These are phyloP conservation scores for Drosophila pandora DNA, from an alignment of 1,140 invertebrate species.

Conservation along the genomic window DNA sequence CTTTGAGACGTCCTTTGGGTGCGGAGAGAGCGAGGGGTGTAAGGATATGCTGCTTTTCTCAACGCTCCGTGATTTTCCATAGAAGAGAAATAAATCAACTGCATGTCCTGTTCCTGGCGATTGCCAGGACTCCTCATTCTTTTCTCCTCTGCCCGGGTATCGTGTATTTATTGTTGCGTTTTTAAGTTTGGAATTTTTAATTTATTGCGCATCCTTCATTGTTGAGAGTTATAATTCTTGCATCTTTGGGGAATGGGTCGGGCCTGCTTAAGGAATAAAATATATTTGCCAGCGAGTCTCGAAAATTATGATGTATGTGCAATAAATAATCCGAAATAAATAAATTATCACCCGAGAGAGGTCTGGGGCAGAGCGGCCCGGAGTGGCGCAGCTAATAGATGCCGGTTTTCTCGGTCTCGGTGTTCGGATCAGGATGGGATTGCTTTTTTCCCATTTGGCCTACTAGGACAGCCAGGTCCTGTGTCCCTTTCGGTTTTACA, in stretches of 20 bases:
- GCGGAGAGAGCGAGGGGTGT: conserved; percentile 9
- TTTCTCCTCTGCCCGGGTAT: conserved; percentile 23
- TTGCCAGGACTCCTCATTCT: conserved; percentile 34
- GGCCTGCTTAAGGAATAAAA: conserved; percentile 62
- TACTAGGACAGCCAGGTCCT: conserved; percentile 12
- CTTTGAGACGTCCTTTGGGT: conserved; percentile 40
- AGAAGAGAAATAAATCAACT: conserved; percentile 72
- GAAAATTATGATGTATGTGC: conserved; percentile 82
- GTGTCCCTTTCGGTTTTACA: conserved; percentile 73
- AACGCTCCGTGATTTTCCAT: conserved; percentile 53
- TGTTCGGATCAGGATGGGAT: conserved; percentile 37
- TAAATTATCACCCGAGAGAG: conserved; percentile 69
- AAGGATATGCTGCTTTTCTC: conserved; percentile 24
- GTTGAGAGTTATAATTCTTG: conserved; percentile 75
- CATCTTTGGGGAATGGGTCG: conserved; percentile 42
- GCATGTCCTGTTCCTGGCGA: conserved; percentile 69
- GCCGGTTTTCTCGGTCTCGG: conserved; percentile 30
- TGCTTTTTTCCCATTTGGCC: conserved; percentile 12
- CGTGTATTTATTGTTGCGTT: conserved; percentile 78
- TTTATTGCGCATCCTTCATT: conserved; percentile 78
- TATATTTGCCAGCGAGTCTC: conserved; percentile 59
- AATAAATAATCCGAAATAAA: conserved; percentile 83
- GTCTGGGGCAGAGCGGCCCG: conserved; percentile 30
- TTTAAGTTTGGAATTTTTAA: conserved; percentile 82
- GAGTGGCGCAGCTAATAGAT: conserved; percentile 75